These are phyloP conservation scores for Leptinotarsa tumamoca DNA, from an alignment of 2,888 invertebrate species.

Conservation along the genomic window DNA sequence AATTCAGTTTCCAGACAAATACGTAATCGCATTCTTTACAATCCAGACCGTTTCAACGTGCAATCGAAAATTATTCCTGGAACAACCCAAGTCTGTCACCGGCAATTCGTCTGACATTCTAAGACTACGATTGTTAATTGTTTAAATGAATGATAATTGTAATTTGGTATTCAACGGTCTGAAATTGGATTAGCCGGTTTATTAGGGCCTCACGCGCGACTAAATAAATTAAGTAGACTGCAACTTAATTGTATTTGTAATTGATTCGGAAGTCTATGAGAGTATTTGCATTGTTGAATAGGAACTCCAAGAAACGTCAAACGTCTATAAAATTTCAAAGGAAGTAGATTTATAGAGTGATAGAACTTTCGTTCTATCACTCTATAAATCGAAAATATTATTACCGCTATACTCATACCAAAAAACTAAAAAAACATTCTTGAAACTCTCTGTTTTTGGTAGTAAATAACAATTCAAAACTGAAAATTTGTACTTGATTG, in stretches of 20 bases:
- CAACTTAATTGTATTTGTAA: slow-evolving; percentile 50
- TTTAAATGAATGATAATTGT: slow-evolving; percentile 50
- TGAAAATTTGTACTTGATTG: too few relatives aligned
- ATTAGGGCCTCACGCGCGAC: slow-evolving; percentile 44
- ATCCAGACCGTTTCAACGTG: background rate
- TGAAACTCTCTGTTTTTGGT: too few relatives aligned
- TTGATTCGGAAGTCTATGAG: slow-evolving; percentile 35
- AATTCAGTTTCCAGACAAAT: background rate
- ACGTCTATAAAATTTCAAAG: background rate
- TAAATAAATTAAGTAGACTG: slow-evolving; percentile 49
- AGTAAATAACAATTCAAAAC: too few relatives aligned
- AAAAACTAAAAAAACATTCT: too few relatives aligned
- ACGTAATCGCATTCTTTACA: slow-evolving; percentile 1
- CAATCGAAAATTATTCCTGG: slow-evolving; percentile 7
- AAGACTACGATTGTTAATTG: slow-evolving; percentile 40
- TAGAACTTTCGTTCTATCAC: too few relatives aligned
- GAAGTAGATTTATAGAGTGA: too few relatives aligned
- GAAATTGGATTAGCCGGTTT: slow-evolving; percentile 48
- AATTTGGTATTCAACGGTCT: slow-evolving; percentile 47
- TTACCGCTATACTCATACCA: too few relatives aligned
- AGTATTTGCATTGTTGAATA: slow-evolving; percentile 17
- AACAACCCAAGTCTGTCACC: slow-evolving; percentile 6
- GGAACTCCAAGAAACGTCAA: background rate
- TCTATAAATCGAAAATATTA: too few relatives aligned
- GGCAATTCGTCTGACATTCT: slow-evolving; percentile 25